phyloP scores from a whole-genome alignment of 2,797 vertebrate species.

The Parotocinclus haroldoi region DNA sequence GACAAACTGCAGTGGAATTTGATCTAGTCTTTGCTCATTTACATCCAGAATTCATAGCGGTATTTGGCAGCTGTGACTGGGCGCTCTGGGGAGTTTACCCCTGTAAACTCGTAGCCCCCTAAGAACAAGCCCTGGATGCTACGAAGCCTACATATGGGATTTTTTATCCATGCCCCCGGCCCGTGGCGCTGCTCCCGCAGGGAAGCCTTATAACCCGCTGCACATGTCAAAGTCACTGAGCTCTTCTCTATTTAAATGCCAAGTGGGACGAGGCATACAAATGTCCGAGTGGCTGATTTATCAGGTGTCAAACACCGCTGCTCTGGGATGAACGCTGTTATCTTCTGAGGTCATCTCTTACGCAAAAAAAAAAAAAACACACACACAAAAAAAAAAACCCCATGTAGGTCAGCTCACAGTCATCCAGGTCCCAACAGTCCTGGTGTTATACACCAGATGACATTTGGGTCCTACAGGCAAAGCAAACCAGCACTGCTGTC shows the following conservation, averaged over 20 bases:
- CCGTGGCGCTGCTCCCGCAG: not conserved
- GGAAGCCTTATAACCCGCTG: conserved; percentile 40
- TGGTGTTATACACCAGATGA: no score
- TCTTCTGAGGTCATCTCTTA: conserved; percentile 56
- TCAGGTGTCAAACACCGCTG: conserved; percentile 52
- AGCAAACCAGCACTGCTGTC: not conserved
- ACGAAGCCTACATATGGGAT: conserved; percentile 5
- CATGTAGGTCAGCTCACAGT: no score
- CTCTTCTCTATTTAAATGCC: conserved; percentile 43
- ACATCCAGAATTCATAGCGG: no score
- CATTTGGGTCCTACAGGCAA: no score
- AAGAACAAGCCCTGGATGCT: conserved; percentile 2
- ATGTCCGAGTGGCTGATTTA: conserved; percentile 52
- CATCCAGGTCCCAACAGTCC: no score
- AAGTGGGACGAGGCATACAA: conserved; percentile 56
- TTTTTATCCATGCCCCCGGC: not conserved
- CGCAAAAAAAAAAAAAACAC: conserved; percentile 32
- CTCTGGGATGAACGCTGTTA: conserved; percentile 40
- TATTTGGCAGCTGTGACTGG: no score
- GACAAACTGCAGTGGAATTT: no score
- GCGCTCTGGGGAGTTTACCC: no score
- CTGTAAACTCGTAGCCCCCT: not conserved
- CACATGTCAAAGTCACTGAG: conserved; percentile 35
- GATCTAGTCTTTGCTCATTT: no score
- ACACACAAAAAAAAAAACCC: no score